Evolutionary conservation across 2,113 vertebrate species (phyloP), one percentile per base, ranked within the genome.

Genomic region (Puffinus mauretanicus): DNA sequence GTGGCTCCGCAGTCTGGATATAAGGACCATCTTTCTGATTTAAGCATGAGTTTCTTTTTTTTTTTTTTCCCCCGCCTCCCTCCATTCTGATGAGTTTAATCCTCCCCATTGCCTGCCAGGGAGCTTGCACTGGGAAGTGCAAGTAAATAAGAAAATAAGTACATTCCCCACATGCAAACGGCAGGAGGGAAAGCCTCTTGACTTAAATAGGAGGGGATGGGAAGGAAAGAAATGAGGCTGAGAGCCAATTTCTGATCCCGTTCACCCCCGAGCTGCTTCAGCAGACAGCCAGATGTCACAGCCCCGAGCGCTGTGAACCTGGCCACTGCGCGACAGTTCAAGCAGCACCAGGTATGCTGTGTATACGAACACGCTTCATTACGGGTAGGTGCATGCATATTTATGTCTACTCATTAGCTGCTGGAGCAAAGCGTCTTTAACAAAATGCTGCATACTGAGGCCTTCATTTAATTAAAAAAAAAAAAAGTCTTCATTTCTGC

Each of bases 361-460:
- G 82, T 92, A 16, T 49, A 32, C 77, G 84, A 26, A 69, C 94
- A 82, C 1, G 78, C 94, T 95, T 97, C 93, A 73, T 95, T 95
- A 95, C 10, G 91, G 81, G 81, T 94, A 97, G 95, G 93, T 95
- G 97, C 94, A 96, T 97, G 96, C 94, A 88, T 95, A 96, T 95
- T 91, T 93, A 95, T 94, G 93, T 85, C 91, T 90, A 26, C 93
- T 97, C 96, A 87, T 96, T 95, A 96, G 75, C 91, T 95, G 96
- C 95, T 93, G 96, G 95, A 97, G 90, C 88, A 64, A 75, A 71
- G 86, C 92, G 34, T 40, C 60, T 34, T 86, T 79, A 90, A 73
- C 92, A 52, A 89, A 85, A 92, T 89, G 94, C 92, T 94, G 92
- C 72, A 29, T 73, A n/a, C 36, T 6, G 13, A 90, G 87, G 78